Conservation (phyloP, 2,797 vertebrate species). For the Micromesistius poutassou region DNA sequence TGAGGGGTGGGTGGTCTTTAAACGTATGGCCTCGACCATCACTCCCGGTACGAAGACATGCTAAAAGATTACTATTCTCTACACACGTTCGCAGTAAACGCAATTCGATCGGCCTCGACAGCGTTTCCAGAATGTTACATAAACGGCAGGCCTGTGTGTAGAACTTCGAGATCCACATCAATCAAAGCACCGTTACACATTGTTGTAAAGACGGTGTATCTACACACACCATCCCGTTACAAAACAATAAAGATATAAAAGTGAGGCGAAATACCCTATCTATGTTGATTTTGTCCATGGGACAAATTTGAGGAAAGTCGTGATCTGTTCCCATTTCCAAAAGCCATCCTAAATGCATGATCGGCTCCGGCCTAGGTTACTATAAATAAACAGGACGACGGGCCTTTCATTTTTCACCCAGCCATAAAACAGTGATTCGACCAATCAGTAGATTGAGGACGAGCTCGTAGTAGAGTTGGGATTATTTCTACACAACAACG, state of each 20-base stretch:
- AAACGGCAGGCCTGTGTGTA: neutral
- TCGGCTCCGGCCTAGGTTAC: conserved; percentile 1
- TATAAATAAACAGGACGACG: conserved; percentile 14
- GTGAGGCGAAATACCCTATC: neutral
- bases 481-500: conserved; percentile 1
- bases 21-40: conserved; percentile 3
- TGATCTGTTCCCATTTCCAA: neutral
- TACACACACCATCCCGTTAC: neutral
- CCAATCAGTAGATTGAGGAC: conserved; percentile 1
- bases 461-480: neutral
- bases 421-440: conserved; percentile 22
- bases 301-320: neutral
- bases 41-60: neutral
- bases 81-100: neutral
- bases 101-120: neutral
- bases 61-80: neutral
- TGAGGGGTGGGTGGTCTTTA: conserved; percentile 6
- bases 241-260: neutral
- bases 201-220: neutral
- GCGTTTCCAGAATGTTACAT: neutral
- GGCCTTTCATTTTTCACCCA: conserved; percentile 30
- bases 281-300: neutral
- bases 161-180: neutral
- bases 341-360: neutral
- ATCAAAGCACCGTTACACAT: neutral